Conservation (phyloP, 2,113 vertebrate genomes). For the Hiodon tergisus region DNA sequence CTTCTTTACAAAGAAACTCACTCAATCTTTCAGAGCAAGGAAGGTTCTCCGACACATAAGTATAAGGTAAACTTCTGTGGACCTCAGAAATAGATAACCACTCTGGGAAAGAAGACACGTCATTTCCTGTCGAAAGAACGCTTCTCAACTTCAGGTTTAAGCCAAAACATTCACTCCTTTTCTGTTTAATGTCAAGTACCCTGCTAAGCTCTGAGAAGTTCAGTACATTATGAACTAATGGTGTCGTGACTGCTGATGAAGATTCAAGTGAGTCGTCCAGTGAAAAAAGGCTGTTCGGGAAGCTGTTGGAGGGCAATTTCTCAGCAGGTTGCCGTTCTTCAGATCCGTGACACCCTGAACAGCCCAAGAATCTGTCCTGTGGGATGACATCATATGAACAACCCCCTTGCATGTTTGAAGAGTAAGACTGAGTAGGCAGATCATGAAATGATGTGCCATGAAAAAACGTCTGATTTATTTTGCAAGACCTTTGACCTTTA, state of each 20-base stretch:
- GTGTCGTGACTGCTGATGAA: neutral
- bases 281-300: neutral
- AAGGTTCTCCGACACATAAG: slow-evolving; percentile 59
- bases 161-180: slow-evolving; percentile 18
- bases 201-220: slow-evolving; percentile 9
- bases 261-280: neutral
- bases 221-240: neutral
- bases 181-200: slow-evolving; percentile 26
- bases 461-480: neutral
- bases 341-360: neutral
- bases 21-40: slow-evolving; percentile 66
- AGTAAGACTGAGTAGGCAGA: neutral
- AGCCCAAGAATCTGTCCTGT: neutral
- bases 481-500: neutral
- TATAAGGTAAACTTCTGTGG: neutral
- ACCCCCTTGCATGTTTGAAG: neutral
- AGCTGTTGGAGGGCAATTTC: neutral
- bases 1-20: slow-evolving; percentile 58
- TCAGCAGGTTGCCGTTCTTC: neutral
- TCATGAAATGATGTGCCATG: neutral
- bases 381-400: neutral
- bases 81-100: slow-evolving; percentile 17
- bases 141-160: slow-evolving; percentile 23
- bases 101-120: neutral
- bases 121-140: slow-evolving; percentile 22